phyloP scores from a whole-genome alignment of 2,113 vertebrate genomes.

The Ascaphus truei region DNA sequence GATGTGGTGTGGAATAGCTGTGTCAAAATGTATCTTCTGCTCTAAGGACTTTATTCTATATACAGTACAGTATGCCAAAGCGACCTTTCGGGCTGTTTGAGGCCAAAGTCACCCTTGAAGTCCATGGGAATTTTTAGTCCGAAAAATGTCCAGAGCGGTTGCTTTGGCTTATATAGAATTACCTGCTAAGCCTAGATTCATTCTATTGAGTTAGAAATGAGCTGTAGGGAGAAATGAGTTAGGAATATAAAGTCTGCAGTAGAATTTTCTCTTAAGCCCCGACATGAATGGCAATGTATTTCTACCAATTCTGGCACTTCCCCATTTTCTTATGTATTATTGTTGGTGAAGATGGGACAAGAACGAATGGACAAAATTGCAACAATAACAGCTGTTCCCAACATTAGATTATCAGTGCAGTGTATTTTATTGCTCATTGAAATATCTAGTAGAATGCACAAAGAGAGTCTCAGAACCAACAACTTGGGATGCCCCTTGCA shows the following conservation, averaged over 20 bases:
- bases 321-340: not conserved
- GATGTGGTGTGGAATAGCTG: not conserved
- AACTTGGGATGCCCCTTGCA: no score
- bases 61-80: no score
- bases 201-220: not conserved
- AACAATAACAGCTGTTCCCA: not conserved
- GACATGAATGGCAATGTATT: slow-evolving; percentile 7
- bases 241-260: not conserved
- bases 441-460: not conserved
- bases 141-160: no score
- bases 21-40: not conserved
- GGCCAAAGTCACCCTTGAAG: no score
- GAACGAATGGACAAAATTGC: slow-evolving; percentile 14
- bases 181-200: not conserved
- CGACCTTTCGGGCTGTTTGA: no score
- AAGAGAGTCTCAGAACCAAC: not conserved
- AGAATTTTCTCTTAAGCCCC: not conserved
- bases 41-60: no score
- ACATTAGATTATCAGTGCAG: not conserved
- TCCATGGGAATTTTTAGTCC: no score
- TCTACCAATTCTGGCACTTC: not conserved
- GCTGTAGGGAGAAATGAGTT: not conserved
- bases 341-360: slow-evolving; percentile 1
- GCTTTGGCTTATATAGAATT: no score
- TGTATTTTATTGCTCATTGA: not conserved